Evolutionary conservation across 2,888 invertebrate species (phyloP), one percentile per base, ranked within the genome.

Genomic region (Eupithecia pulchellata): DNA sequence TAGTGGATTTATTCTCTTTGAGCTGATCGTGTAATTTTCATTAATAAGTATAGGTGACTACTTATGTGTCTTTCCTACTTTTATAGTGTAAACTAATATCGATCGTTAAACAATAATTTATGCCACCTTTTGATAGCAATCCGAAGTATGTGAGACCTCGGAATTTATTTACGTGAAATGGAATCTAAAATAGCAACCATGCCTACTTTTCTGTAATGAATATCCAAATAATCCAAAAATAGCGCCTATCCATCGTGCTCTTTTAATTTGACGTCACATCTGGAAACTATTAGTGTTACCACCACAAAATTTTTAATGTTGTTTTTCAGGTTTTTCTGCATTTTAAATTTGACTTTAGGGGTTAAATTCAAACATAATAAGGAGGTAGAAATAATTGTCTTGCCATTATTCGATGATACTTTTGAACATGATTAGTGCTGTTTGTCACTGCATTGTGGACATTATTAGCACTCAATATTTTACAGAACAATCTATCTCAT

Each of bases 211-310:
- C 84, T 84, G 83, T 87, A 88, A 86, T 86, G 84, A 85, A 85
- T 85, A 85, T 85, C 86, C 82, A 84, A 79, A 86, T 86, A 85
- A 87, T 90, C 93, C 93, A 93, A 93, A 94, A 93, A 94, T 94
- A 94, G 93, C 91, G 92, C 93, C 87, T 81, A 83, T 79, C 78
- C 79, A 75, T 73, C 74, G 78, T 62, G 75, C 81, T 78, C 79
- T 73, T 63, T 71, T 55, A 34, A 47, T 62, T 3, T 81, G 78
- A 88, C 91, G 91, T 91, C 88, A 92, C 79, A 79, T 93, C 93
- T 92, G 82, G 8, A 47, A 34, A 6, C 4, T 2, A 17, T 0
- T 13, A 20, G 67, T 67, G 66, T 57, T 70, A 39, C 70, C 9
- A 14, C 17, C 8, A 13, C 9, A 60, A 69, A 69, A 60, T 60